Percentiles rank a stretch among this genome's conserved stretches.
Conservation (phyloP, 2,888 invertebrate genomes). For the Pachymerium ferrugineum region DNA sequence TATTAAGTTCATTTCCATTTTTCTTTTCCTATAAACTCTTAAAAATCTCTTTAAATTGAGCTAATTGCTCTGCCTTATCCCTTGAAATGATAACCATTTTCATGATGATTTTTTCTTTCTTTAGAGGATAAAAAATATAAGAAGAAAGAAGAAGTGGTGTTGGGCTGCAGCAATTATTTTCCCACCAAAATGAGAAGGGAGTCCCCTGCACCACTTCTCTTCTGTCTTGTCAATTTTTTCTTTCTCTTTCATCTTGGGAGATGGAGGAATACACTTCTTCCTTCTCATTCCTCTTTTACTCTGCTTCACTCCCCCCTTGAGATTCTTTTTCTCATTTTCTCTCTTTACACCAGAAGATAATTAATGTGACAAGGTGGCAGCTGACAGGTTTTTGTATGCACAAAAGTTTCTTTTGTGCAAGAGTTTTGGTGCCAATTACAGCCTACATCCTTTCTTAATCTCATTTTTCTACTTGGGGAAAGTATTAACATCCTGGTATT, state of each 20-base stretch:
- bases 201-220: not conserved
- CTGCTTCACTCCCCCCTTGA: not conserved
- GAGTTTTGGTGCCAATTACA: slow-evolving; percentile 3
- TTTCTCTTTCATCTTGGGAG: not conserved
- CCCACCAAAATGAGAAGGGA: not conserved
- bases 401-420: slow-evolving; percentile 4
- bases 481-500: not conserved
- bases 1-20: not conserved
- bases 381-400: slow-evolving; percentile 13
- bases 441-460: not conserved
- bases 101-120: not conserved
- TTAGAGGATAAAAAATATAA: not conserved
- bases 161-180: not conserved
- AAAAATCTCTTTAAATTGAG: not conserved
- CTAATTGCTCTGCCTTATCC: not conserved
- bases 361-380: slow-evolving; percentile 13
- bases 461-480: not conserved
- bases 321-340: slow-evolving; percentile 2
- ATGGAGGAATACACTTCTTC: not conserved
- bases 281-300: not conserved
- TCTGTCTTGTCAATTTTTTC: slow-evolving; percentile 12
- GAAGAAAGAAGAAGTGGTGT: not conserved
- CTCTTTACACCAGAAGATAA: slow-evolving; percentile 8
- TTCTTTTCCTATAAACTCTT: not conserved
- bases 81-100: not conserved